Evolutionary conservation across 2,797 vertebrate genomes (phyloP).

Genomic region (Mareca strepera): DNA sequence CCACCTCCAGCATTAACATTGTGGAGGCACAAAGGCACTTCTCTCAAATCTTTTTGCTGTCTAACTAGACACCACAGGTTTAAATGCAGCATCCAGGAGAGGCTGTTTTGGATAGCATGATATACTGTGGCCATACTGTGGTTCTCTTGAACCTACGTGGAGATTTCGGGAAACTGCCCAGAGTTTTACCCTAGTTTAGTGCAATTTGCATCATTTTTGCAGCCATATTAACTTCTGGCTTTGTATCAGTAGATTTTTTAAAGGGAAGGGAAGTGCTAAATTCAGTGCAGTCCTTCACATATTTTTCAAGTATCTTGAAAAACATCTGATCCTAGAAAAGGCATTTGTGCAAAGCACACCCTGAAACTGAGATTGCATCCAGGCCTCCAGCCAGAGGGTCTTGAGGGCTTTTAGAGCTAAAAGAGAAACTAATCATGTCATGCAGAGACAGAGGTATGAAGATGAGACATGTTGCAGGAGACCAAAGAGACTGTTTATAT

Average conservation of each 20-base stretch:
- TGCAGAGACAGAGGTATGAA: not conserved
- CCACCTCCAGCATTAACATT: not conserved
- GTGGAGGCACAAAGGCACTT: not conserved
- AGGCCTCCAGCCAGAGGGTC: not conserved
- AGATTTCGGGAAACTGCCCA: not conserved
- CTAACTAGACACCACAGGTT: not conserved
- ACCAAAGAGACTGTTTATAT: not conserved
- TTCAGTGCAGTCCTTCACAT: not conserved
- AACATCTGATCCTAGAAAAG: slow-evolving; percentile 18
- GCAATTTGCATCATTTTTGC: not conserved
- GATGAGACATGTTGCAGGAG: not conserved
- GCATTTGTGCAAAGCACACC: not conserved
- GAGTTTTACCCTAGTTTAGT: not conserved
- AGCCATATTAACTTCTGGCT: not conserved
- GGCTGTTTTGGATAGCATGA: not conserved
- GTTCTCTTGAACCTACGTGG: not conserved
- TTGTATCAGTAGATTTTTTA: not conserved
- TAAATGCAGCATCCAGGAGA: not conserved
- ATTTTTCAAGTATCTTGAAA: slow-evolving; percentile 20
- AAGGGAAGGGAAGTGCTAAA: not conserved
- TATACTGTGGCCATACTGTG: accelerated
- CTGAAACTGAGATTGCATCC: not conserved
- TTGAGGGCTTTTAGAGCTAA: not conserved
- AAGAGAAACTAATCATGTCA: not conserved
- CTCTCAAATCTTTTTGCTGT: not conserved